These are phyloP conservation scores for Chelonus insularis DNA, from an alignment of 1,140 invertebrate species.

Conservation along the genomic window DNA sequence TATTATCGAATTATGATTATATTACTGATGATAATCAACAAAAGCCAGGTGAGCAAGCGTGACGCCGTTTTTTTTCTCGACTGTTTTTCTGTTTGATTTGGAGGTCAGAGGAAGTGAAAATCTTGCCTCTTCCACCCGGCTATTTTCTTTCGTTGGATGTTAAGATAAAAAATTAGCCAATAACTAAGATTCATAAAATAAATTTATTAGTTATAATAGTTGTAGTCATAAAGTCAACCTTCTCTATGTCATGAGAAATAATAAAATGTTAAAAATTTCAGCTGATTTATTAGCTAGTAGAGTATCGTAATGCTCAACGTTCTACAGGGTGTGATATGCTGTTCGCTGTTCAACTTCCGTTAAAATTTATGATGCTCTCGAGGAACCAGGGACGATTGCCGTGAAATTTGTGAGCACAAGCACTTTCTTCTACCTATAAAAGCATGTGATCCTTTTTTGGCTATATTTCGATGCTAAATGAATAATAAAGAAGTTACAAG, in stretches of 20 bases:
- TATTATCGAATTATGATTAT: background rate
- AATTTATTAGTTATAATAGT: too few relatives aligned
- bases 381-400: conserved; percentile 31
- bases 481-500: background rate
- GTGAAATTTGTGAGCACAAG: conserved; percentile 23
- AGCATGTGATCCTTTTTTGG: background rate
- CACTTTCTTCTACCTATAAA: conserved; percentile 4
- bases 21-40: conserved; percentile 6
- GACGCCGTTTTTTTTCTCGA: conserved; percentile 7
- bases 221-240: too few relatives aligned
- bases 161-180: too few relatives aligned
- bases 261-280: too few relatives aligned
- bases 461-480: background rate
- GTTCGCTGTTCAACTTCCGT: conserved; percentile 32
- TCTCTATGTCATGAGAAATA: too few relatives aligned
- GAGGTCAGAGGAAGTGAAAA: conserved; percentile 23
- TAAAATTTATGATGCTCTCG: conserved; percentile 42
- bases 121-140: background rate
- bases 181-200: too few relatives aligned
- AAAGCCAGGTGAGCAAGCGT: conserved; percentile 9
- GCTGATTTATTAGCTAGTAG: too few relatives aligned
- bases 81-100: conserved; percentile 9
- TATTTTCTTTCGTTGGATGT: conserved; percentile 18
- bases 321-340: conserved; percentile 22
- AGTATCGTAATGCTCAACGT: background rate